Percentiles rank a stretch among this genome's conserved stretches.
Conservation (phyloP, 2,797 vertebrate species). For the Rhincodon typus region DNA sequence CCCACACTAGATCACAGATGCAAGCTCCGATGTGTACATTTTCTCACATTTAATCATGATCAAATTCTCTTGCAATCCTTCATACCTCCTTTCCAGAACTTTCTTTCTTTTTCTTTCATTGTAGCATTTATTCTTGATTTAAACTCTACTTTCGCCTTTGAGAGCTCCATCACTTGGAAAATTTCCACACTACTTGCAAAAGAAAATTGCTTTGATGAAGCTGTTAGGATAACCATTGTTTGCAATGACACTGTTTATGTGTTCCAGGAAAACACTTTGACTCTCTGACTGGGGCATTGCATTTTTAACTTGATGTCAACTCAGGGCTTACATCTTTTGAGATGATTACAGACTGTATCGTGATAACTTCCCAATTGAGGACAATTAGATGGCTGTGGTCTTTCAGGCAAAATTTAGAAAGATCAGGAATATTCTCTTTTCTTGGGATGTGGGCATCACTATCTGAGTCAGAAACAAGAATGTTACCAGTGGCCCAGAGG, state of each 20-base stretch:
- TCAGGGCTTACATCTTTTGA: not conserved
- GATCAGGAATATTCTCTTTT: not conserved
- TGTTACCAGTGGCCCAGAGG: not conserved
- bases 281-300: not conserved
- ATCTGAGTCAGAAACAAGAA: not conserved
- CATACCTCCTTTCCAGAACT: not conserved
- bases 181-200: not conserved
- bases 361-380: not conserved
- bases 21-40: not conserved
- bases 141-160: not conserved
- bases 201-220: not conserved
- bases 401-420: not conserved
- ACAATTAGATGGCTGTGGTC: not conserved
- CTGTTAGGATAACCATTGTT: no score
- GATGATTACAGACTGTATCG: not conserved
- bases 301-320: not conserved
- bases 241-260: not conserved
- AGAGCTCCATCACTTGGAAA: not conserved
- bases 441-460: not conserved
- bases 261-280: not conserved
- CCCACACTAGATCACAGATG: no score
- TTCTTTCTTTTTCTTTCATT: not conserved
- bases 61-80: not conserved
- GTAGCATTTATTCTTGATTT: not conserved
- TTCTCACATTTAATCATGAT: no score